phyloP scores from a whole-genome alignment of 2,113 vertebrate species.

The Phoenicopterus ruber region DNA sequence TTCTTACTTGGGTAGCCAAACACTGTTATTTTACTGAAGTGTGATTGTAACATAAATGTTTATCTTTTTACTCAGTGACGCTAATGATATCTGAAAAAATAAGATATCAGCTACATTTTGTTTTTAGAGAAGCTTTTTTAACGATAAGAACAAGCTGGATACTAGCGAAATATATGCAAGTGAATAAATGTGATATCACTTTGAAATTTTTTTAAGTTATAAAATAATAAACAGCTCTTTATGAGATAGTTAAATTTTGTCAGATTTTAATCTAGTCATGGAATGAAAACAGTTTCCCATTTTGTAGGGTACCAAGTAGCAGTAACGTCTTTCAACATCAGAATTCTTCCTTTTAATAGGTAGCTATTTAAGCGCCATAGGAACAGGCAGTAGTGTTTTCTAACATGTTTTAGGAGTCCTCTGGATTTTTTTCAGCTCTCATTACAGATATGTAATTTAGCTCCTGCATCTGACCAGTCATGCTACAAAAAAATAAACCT shows the following conservation, averaged over 20 bases:
- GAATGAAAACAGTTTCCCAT: neutral
- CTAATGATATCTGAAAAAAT: neutral
- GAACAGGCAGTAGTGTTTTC: conserved; percentile 51
- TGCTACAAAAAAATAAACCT: neutral
- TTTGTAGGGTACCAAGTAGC: conserved; percentile 1
- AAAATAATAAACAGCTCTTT: conserved; percentile 25
- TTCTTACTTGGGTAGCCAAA: neutral
- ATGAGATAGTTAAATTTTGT: neutral
- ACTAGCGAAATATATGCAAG: neutral
- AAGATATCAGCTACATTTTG: neutral
- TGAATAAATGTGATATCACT: neutral
- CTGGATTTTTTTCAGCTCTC: neutral
- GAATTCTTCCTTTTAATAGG: conserved; percentile 26
- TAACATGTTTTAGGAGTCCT: neutral
- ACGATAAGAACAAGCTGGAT: neutral
- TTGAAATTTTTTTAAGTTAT: neutral
- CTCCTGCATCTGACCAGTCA: neutral
- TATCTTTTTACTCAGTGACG: neutral
- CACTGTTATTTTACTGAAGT: neutral
- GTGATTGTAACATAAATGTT: neutral
- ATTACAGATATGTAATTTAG: neutral
- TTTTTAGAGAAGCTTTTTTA: too few relatives aligned
- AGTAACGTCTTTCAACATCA: conserved; percentile 31
- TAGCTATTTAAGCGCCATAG: neutral
- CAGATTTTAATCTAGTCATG: conserved; percentile 13